phyloP scores from a whole-genome alignment of 1,140 invertebrate species.

The Musca vetustissima region DNA sequence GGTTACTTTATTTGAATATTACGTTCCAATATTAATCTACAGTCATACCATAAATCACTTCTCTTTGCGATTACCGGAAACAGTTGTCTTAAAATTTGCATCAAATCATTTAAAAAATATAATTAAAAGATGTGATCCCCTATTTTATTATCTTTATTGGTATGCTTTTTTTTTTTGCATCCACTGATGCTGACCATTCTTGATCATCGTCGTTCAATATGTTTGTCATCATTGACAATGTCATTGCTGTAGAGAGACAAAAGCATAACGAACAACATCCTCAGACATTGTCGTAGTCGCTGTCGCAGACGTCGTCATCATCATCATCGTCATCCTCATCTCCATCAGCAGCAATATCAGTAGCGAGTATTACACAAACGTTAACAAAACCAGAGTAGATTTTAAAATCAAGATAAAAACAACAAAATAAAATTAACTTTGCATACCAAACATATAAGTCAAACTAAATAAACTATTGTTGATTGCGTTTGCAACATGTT shows the following conservation, averaged over 20 bases:
- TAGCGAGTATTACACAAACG: slow-evolving; percentile 10
- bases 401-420: slow-evolving; percentile 21
- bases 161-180: too few relatives aligned
- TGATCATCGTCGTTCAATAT: too few relatives aligned
- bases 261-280: slow-evolving; percentile 17
- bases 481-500: slow-evolving; percentile 24
- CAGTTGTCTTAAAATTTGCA: too few relatives aligned
- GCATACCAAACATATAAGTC: slow-evolving; percentile 4
- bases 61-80: too few relatives aligned
- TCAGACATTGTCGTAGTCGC: slow-evolving; percentile 17
- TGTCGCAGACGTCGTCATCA: too few relatives aligned
- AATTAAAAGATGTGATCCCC: too few relatives aligned
- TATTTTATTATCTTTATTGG: too few relatives aligned
- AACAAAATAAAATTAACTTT: slow-evolving; percentile 25
- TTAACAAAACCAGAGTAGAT: slow-evolving; percentile 20
- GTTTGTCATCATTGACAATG: slow-evolving; percentile 20
- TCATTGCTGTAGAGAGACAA: slow-evolving; percentile 20
- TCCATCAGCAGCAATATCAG: slow-evolving; percentile 4
- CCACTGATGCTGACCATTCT: too few relatives aligned
- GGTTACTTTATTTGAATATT: too few relatives aligned
- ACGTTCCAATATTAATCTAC: too few relatives aligned
- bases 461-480: slow-evolving; percentile 17
- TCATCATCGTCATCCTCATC: slow-evolving; percentile 10
- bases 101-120: too few relatives aligned
- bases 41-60: too few relatives aligned